Evolutionary conservation across 2,888 invertebrate species (phyloP).

Genomic region (Melanophora roralis): DNA sequence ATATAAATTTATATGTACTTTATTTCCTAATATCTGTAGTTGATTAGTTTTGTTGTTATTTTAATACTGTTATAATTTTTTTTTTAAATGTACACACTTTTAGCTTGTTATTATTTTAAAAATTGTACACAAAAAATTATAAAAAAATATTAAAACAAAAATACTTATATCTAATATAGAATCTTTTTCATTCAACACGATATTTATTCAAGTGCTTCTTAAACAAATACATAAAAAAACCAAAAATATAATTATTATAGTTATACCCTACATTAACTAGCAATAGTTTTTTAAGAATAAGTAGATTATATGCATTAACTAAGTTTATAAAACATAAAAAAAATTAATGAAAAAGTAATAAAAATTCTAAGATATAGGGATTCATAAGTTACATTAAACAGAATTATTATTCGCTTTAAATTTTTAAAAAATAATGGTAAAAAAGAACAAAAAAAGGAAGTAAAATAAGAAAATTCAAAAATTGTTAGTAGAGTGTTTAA

Average conservation of each 20-base stretch:
- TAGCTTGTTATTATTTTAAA: not conserved
- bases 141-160: conserved; percentile 62
- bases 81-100: not conserved
- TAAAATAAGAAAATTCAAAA: conserved; percentile 44
- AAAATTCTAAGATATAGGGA: conserved; percentile 54
- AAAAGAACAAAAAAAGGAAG: conserved; percentile 52
- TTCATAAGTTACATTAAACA: conserved; percentile 49
- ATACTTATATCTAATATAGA: conserved; percentile 62
- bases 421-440: conserved; percentile 64
- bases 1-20: not conserved
- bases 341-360: conserved; percentile 54
- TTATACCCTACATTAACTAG: conserved; percentile 64
- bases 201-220: conserved; percentile 78
- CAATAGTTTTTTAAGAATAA: conserved; percentile 65
- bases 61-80: too few relatives aligned
- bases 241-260: conserved; percentile 62
- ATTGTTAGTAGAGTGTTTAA: conserved; percentile 59
- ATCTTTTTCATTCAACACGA: conserved; percentile 75
- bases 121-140: conserved; percentile 22
- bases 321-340: conserved; percentile 28
- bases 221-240: conserved; percentile 73
- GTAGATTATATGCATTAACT: conserved; percentile 61
- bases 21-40: not conserved
- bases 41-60: too few relatives aligned
- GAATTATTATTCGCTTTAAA: conserved; percentile 68